Conservation (phyloP, 2,797 vertebrate species). For the Mormyrus proboscirostris region DNA sequence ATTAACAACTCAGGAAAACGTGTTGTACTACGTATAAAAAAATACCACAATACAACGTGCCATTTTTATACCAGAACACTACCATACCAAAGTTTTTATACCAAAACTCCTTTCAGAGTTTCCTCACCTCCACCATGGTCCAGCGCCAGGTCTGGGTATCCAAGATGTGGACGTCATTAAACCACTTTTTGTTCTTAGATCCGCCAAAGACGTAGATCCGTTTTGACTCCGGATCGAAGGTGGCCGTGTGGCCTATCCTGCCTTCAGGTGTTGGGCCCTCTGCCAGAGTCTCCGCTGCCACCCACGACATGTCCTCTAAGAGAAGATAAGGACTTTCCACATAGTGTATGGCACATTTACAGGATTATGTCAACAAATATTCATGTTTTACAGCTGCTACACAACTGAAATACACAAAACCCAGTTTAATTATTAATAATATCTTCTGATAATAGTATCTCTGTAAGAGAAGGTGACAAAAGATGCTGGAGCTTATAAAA, state of each 20-base stretch:
- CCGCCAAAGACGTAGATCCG: slow-evolving; percentile 69
- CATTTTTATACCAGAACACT: background rate
- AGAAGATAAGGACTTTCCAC: slow-evolving; percentile 1
- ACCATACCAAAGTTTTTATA: no score
- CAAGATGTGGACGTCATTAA: slow-evolving; percentile 68
- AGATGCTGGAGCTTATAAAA: background rate
- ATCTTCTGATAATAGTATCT: background rate
- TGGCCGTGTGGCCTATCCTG: slow-evolving; percentile 63
- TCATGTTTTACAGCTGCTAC: background rate
- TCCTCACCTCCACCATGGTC: slow-evolving; percentile 63
- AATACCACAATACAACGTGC: background rate
- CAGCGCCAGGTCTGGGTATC: slow-evolving; percentile 70
- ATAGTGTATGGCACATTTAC: background rate
- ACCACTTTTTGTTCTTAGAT: slow-evolving; percentile 70
- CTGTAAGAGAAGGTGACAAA: background rate
- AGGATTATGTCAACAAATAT: background rate
- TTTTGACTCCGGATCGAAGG: slow-evolving; percentile 61
- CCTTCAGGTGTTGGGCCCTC: slow-evolving; percentile 66
- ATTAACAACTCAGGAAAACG: background rate
- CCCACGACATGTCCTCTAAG: slow-evolving; percentile 65
- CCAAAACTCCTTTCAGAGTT: background rate
- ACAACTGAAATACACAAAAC: background rate
- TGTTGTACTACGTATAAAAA: background rate
- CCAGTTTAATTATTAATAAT: background rate
- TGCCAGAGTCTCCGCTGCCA: slow-evolving; percentile 62